Evolutionary conservation across 2,888 invertebrate species (phyloP).

Genomic region (Spodoptera littoralis): DNA sequence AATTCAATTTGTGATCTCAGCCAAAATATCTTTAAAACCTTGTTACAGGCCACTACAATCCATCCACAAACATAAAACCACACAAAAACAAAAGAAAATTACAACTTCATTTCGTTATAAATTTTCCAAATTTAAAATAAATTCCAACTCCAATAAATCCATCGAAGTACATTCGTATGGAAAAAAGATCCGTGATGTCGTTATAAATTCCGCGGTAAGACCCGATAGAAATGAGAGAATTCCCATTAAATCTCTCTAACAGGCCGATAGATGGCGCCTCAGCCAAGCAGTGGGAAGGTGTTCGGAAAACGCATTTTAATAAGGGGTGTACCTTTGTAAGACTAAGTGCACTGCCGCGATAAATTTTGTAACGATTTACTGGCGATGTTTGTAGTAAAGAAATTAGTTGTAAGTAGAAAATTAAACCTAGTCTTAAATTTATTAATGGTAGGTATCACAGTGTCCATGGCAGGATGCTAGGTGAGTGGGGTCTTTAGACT

Average conservation of each 20-base stretch:
- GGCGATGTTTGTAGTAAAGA: neutral
- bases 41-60: neutral
- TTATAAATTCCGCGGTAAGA: constrained; percentile 83
- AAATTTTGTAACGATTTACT: constrained; percentile 63
- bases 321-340: constrained; percentile 68
- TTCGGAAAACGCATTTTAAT: constrained; percentile 83
- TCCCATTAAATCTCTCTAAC: constrained; percentile 83
- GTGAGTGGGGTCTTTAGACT: too few species aligned
- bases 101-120: constrained; percentile 28
- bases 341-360: constrained; percentile 39
- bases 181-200: constrained; percentile 79
- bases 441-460: too few species aligned
- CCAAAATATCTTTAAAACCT: neutral
- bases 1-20: too few species aligned
- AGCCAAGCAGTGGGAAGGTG: constrained; percentile 73
- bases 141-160: constrained; percentile 69
- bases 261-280: constrained; percentile 82
- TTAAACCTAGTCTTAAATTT: too few species aligned
- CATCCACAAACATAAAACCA: neutral
- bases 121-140: constrained; percentile 56
- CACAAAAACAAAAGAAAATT: constrained; percentile 24
- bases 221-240: constrained; percentile 86
- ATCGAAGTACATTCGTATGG: constrained; percentile 79
- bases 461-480: too few species aligned
- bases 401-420: too few species aligned